phyloP scores from a whole-genome alignment of 2,113 vertebrate species.

The Lates calcarifer region DNA sequence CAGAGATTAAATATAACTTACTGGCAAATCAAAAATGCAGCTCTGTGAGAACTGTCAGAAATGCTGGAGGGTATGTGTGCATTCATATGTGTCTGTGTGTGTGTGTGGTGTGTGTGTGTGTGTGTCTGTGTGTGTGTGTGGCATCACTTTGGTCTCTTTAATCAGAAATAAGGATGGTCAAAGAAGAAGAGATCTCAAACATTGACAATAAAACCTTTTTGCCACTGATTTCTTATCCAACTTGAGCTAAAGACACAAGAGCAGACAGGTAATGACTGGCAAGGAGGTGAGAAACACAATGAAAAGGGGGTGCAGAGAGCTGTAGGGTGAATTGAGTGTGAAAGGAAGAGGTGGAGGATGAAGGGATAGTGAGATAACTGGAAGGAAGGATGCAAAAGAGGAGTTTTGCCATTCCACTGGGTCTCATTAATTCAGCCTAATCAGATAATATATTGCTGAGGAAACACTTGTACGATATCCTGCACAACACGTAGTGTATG shows the following conservation, averaged over 20 bases:
- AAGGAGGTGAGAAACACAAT: constrained; percentile 5
- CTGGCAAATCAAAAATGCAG: constrained; percentile 24
- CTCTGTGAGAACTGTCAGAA: constrained; percentile 15
- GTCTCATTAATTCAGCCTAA: constrained; percentile 76
- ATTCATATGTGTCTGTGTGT: not conserved
- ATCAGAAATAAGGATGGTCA: not conserved
- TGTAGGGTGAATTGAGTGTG: constrained; percentile 47
- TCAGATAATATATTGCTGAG: constrained; percentile 75
- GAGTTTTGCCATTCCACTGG: constrained; percentile 62
- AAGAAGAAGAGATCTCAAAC: not conserved
- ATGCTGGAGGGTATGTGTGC: not conserved
- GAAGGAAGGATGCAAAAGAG: constrained; percentile 66
- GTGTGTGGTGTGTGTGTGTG: not conserved
- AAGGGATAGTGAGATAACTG: constrained; percentile 55
- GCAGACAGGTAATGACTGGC: constrained; percentile 4
- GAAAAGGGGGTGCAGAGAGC: constrained; percentile 5
- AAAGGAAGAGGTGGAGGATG: constrained; percentile 52
- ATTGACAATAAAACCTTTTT: not conserved
- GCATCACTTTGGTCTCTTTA: constrained; percentile 9
- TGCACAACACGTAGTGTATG: constrained; percentile 31
- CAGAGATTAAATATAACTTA: constrained; percentile 45
- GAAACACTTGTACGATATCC: constrained; percentile 71
- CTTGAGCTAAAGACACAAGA: not conserved
- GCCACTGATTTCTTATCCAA: not conserved
- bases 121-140: not conserved